Evolutionary conservation across 1,140 invertebrate genomes (phyloP), one percentile per base, ranked within the genome.

Genomic region (Leptonema lineaticorne): DNA sequence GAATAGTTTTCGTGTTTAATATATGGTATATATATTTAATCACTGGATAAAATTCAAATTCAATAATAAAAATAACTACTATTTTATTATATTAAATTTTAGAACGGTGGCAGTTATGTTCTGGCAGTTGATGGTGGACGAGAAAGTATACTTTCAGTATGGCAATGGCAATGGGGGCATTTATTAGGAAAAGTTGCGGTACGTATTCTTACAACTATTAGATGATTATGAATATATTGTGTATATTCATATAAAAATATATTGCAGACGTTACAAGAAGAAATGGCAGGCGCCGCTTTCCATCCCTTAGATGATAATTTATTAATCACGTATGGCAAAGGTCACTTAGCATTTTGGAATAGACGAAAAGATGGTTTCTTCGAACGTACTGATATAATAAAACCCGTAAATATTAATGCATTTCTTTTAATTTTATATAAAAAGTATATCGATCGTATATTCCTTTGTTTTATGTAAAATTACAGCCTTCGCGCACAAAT

Each of bases 331-430:
- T 94, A 95, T 75, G 96, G 96, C 7, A 93, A 94, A 75, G 92
- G 93, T 4, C 94, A 97, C 79, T 82, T 98, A 41, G 90, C 93
- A 0, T 96, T 97, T 78, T 97, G 95, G 95, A 94, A 92, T 72
- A 82, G 92, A 67, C 83, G 92, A 59, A 93, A 93, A 79, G 92
- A 94, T 76, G 92, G 92, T 18, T 93, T 93, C 78, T 94, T 94
- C 70, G 92, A 93, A 78, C 85, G 92, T 68, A 92, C 91, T 0
- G 92, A 94, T 74, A 92, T 94, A 18, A 91, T 93, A 14, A 93
- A 93, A 83, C 88, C 89, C 30, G 90, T 91, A 82, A 83, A 27
- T 63, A 50, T 50, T 6, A 11, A 2, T 5, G 9, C 24, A 53
- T 2, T 53, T n/a, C n/a, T n/a, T n/a, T n/a, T n/a, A n/a, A n/a